Conservation (phyloP, 2,797 vertebrate species). For the Microchirus variegatus region DNA sequence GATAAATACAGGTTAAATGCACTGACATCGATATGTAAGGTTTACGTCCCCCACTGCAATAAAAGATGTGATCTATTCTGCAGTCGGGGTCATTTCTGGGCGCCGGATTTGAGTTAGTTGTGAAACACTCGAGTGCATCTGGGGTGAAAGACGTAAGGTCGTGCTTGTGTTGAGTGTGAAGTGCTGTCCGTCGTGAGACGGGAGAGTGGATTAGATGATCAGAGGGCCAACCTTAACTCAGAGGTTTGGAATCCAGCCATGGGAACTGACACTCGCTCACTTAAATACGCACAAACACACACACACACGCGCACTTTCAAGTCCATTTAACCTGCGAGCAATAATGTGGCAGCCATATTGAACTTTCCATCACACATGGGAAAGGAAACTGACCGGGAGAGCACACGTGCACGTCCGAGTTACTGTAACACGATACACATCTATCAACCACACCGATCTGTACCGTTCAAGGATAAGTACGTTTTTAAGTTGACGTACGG, state of each 20-base stretch:
- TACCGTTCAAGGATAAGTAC: neutral
- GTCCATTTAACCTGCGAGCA: slow-evolving; percentile 62
- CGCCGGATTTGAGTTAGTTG: neutral
- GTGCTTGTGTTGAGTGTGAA: slow-evolving; percentile 46
- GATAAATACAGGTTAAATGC: slow-evolving; percentile 2
- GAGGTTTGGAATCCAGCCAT: slow-evolving; percentile 49
- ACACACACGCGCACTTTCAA: slow-evolving; percentile 40
- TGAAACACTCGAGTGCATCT: slow-evolving; percentile 27
- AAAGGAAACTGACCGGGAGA: slow-evolving; percentile 44
- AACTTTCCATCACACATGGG: slow-evolving; percentile 53
- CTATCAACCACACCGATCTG: slow-evolving; percentile 23
- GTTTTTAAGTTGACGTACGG: neutral
- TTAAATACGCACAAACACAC: slow-evolving; percentile 10
- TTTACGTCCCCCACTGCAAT: neutral
- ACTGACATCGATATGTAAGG: neutral
- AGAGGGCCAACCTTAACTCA: slow-evolving; percentile 45
- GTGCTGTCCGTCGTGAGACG: slow-evolving; percentile 22
- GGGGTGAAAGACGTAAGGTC: slow-evolving; percentile 21
- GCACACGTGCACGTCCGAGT: slow-evolving; percentile 39
- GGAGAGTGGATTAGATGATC: slow-evolving; percentile 53
- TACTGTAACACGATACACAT: slow-evolving; percentile 34
- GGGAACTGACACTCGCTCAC: slow-evolving; percentile 21
- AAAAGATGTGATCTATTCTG: neutral
- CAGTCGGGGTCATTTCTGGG: neutral
- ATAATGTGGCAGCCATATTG: slow-evolving; percentile 57